Evolutionary conservation across 2,797 vertebrate genomes (phyloP), one percentile per base, ranked within the genome.

Genomic region (Eospalax fontanierii): DNA sequence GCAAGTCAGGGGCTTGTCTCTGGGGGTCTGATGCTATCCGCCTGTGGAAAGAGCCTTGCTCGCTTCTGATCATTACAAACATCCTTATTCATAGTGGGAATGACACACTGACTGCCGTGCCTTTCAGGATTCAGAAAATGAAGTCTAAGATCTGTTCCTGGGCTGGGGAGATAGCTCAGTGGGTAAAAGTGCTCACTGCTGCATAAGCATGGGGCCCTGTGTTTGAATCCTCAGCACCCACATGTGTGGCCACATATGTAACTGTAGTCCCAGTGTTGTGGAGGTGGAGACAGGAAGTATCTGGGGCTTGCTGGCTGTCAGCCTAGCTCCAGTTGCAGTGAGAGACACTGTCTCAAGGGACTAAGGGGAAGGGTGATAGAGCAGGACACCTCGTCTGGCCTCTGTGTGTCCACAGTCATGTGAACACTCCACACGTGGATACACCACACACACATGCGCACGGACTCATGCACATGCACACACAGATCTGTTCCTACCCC

Each of bases 41-140:
- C 24, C 66, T 6, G 1, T 6, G 7, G 33, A 30, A 70, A 21
- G 26, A n/a, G 6, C 6, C 4, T 0, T 6, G 6, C 65, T 73
- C n/a, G 9, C 14, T 54, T 46, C 46, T 24, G 63, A 40, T 73
- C 30, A 6, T 26, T 30, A 11, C 2, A 4, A 40, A 12, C 4
- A 1, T 78, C 75, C 70, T 84, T 57, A 65, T n/a, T 43, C 30
- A 19, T 24, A 43, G 73, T 14, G 50, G 68, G 18, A 28, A 28
- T 1, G 6, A 28, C 46, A 3, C 3, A 1, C 33, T 16, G 2
- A 11, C 70, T 22, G 24, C 92, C 78, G n/a, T 78, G 14, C 18
- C 33, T 50, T 66, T 19, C 4, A 26, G 38, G 46, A 61, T 80
- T 65, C 78, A 3, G 43, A 46, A 91, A 65, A 79, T 2, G 1